Evolutionary conservation across 2,113 vertebrate species (phyloP).

Genomic region (Lepidothrix coronata): DNA sequence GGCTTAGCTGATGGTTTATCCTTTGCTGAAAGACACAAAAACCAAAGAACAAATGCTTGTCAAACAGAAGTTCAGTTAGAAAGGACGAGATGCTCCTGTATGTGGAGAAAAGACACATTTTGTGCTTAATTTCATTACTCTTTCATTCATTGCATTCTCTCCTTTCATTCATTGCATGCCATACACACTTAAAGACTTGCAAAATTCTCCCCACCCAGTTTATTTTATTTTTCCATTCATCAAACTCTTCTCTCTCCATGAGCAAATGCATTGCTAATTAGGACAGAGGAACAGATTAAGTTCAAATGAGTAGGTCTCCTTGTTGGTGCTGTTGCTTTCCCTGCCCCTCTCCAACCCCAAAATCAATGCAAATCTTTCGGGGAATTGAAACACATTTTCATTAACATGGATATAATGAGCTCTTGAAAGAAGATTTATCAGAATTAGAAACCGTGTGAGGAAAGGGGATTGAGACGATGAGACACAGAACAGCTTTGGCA

Average conservation of each 20-base stretch:
- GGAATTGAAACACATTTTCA: not conserved
- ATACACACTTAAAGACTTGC: not conserved
- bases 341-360: not conserved
- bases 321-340: not conserved
- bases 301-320: not conserved
- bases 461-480: not conserved
- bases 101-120: not conserved
- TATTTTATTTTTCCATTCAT: not conserved
- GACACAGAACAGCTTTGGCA: not conserved
- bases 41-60: not conserved
- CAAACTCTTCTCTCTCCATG: not conserved
- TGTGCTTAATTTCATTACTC: not conserved
- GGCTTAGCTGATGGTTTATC: conserved; percentile 11
- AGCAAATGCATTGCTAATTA: not conserved
- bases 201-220: not conserved
- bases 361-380: not conserved
- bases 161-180: not conserved
- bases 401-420: fast-evolving
- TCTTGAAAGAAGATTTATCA: not conserved
- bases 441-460: not conserved
- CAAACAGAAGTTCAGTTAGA: not conserved
- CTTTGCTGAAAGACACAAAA: conserved; percentile 48
- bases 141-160: not conserved
- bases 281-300: not conserved
- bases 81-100: not conserved